These are phyloP conservation scores for Motacilla tschutschensis DNA, from an alignment of 2,113 vertebrate species.

Conservation along the genomic window DNA sequence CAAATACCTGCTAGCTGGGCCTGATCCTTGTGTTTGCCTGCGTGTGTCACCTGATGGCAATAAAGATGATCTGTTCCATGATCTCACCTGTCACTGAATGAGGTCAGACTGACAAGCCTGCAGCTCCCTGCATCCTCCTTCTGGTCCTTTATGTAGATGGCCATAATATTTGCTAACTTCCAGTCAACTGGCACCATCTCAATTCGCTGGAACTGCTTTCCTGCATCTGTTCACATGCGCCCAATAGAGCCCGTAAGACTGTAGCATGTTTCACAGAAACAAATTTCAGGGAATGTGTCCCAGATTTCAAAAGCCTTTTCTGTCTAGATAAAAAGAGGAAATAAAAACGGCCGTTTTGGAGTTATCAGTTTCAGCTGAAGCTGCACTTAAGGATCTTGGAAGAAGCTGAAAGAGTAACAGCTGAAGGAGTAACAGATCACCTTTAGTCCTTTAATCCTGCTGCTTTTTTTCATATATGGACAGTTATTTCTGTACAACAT, in stretches of 20 bases:
- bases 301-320: neutral
- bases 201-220: neutral
- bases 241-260: neutral
- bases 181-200: neutral
- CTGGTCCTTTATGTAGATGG: neutral
- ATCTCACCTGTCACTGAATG: too few relatives aligned
- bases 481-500: neutral
- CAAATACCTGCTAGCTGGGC: neutral
- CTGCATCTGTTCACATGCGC: neutral
- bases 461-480: neutral
- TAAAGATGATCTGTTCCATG: neutral
- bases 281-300: neutral
- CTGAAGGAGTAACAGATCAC: neutral
- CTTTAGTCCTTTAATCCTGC: neutral
- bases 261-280: neutral
- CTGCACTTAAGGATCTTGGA: neutral
- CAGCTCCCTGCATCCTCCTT: neutral
- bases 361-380: neutral
- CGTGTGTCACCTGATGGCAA: accelerated
- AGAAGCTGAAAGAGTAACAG: neutral
- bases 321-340: neutral
- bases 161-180: neutral
- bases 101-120: neutral
- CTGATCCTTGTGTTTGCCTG: neutral
- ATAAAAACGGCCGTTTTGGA: neutral